Evolutionary conservation across 2,888 invertebrate species (phyloP).

Genomic region (Tricholauxania praeusta): DNA sequence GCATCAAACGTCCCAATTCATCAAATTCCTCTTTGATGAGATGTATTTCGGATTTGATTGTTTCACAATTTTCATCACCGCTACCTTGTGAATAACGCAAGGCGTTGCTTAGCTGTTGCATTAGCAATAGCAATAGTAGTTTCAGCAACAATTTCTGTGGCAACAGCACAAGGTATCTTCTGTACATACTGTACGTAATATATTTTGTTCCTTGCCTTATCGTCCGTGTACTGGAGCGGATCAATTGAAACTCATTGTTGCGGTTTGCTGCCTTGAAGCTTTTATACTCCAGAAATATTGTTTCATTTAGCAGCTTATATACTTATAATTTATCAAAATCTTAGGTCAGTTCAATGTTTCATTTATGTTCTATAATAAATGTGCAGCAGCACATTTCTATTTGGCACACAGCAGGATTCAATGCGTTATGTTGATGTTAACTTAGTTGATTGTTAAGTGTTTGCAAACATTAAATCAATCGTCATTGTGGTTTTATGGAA

Average conservation of each 20-base stretch:
- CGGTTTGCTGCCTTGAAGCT: no score
- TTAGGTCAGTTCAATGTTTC: constrained; percentile 42
- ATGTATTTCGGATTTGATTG: constrained; percentile 87
- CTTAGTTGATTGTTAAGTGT: constrained; percentile 6
- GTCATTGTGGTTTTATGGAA: not conserved
- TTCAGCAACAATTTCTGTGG: not conserved
- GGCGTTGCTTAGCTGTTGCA: constrained; percentile 41
- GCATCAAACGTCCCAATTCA: constrained; percentile 83
- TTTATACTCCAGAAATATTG: no score
- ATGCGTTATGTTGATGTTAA: not conserved
- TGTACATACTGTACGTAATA: not conserved
- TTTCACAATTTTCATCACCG: constrained; percentile 86
- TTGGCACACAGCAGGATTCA: not conserved
- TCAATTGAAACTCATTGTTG: no score
- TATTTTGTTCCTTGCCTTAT: no score
- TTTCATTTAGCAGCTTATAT: not conserved
- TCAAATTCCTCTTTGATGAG: constrained; percentile 93
- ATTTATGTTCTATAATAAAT: constrained; percentile 38
- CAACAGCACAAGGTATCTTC: not conserved
- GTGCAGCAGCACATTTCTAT: not conserved
- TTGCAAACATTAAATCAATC: constrained; percentile 10
- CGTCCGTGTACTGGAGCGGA: no score
- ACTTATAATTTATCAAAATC: no score
- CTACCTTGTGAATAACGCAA: constrained; percentile 60
- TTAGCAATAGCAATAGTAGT: constrained; percentile 15